These are phyloP conservation scores for Platyrinchus mystaceus DNA, from an alignment of 2,797 vertebrate species.

Conservation along the genomic window DNA sequence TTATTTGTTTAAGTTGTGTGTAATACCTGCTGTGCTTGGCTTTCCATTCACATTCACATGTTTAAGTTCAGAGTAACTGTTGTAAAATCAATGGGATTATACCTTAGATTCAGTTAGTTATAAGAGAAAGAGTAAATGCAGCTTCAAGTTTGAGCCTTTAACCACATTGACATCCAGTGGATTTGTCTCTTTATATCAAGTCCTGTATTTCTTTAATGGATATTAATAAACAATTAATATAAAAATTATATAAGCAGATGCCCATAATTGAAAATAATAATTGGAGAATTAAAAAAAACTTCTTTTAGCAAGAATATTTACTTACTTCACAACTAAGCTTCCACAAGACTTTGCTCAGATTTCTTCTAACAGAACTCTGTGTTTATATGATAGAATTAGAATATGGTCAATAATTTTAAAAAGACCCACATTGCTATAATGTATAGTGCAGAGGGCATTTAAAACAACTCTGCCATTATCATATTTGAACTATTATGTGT, in stretches of 20 bases:
- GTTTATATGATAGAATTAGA: not conserved
- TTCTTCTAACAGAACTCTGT: not conserved
- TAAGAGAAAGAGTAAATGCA: not conserved
- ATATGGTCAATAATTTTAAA: not conserved
- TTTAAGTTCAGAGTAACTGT: not conserved
- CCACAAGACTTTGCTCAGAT: not conserved
- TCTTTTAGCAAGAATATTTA: not conserved
- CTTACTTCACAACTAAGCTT: not conserved
- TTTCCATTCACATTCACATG: not conserved
- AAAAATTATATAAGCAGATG: not conserved
- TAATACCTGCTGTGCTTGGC: not conserved
- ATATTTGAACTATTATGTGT: fast-evolving
- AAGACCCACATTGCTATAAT: not conserved
- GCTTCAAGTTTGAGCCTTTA: not conserved
- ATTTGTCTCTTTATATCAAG: not conserved
- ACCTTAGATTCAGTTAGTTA: not conserved
- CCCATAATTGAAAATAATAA: not conserved
- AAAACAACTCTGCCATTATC: not conserved
- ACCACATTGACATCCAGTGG: not conserved
- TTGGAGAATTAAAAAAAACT: not conserved
- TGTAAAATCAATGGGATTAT: not conserved
- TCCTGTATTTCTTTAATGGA: not conserved
- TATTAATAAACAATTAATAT: not conserved
- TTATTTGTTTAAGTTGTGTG: not conserved
- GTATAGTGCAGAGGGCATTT: not conserved